Conservation (phyloP, 2,888 invertebrate genomes). For the Cheilosia pagana region DNA sequence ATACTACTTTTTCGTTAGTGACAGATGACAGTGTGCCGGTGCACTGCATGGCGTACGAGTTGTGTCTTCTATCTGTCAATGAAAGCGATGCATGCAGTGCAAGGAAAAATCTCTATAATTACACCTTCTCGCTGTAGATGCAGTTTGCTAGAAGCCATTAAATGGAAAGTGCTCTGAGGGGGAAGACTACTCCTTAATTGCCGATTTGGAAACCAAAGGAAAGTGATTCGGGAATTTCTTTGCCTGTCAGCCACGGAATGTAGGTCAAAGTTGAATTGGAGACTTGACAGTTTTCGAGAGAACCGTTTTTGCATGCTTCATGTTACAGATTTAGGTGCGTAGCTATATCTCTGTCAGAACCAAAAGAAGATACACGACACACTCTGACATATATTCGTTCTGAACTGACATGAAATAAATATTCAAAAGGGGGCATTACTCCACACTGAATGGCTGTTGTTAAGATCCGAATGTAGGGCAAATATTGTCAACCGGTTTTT, state of each 20-base stretch:
- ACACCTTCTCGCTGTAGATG: slow-evolving; percentile 31
- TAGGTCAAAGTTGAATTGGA: slow-evolving; percentile 34
- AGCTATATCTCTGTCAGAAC: background rate
- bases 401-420: slow-evolving; percentile 32
- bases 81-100: slow-evolving; percentile 52
- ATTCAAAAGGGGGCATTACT: slow-evolving; percentile 60
- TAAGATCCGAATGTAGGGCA: slow-evolving; percentile 55
- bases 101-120: slow-evolving; percentile 49
- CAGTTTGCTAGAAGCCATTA: slow-evolving; percentile 43
- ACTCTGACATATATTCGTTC: slow-evolving; percentile 21
- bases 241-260: background rate
- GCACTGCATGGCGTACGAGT: background rate
- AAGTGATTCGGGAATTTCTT: slow-evolving; percentile 46
- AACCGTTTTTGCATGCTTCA: slow-evolving; percentile 6
- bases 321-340: no score
- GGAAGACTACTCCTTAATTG: slow-evolving; percentile 21
- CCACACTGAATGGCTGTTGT: slow-evolving; percentile 13
- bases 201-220: slow-evolving; percentile 37
- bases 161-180: slow-evolving; percentile 61
- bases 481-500: slow-evolving; percentile 45
- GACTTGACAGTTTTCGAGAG: background rate
- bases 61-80: slow-evolving; percentile 24
- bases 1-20: background rate
- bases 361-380: background rate
- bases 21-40: no score